Percentiles rank a stretch among this genome's conserved stretches.
Conservation (phyloP, 2,888 invertebrate genomes). For the Euproctis similis region DNA sequence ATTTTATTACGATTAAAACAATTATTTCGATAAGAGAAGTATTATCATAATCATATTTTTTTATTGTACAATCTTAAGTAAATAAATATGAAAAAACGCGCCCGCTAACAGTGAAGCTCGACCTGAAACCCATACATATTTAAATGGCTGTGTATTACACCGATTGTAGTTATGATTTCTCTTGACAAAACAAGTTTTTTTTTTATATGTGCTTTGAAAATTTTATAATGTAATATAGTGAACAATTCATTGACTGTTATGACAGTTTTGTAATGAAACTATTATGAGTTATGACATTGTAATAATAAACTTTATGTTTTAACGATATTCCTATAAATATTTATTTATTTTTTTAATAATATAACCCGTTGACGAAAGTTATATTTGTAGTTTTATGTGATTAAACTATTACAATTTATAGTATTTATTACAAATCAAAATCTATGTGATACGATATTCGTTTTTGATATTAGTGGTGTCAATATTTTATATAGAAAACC, state of each 20-base stretch:
- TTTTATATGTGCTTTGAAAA: conserved; percentile 25
- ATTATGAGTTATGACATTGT: conserved; percentile 34
- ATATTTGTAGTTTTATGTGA: conserved; percentile 24
- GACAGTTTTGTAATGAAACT: conserved; percentile 35
- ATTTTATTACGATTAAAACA: too few relatives aligned
- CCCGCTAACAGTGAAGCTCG: conserved; percentile 19
- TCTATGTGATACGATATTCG: conserved; percentile 17
- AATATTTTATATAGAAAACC: conserved; percentile 28
- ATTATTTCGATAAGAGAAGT: too few relatives aligned
- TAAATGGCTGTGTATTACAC: conserved; percentile 23
- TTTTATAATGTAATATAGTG: conserved; percentile 37
- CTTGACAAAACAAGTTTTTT: conserved; percentile 29
- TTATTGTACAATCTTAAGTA: too few relatives aligned
- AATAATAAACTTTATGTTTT: conserved; percentile 35
- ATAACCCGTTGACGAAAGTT: conserved; percentile 38
- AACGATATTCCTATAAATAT: too few relatives aligned
- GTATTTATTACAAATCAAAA: conserved; percentile 32
- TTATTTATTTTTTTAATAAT: conserved; percentile 22
- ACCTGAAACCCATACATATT: conserved; percentile 23
- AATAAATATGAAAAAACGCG: too few relatives aligned
- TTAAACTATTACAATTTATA: too few relatives aligned
- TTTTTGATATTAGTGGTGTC: conserved; percentile 22
- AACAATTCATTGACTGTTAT: conserved; percentile 36
- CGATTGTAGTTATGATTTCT: conserved; percentile 30
- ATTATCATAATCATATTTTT: too few relatives aligned